Conservation (phyloP, 2,888 invertebrate species). For the Noctua pronuba region DNA sequence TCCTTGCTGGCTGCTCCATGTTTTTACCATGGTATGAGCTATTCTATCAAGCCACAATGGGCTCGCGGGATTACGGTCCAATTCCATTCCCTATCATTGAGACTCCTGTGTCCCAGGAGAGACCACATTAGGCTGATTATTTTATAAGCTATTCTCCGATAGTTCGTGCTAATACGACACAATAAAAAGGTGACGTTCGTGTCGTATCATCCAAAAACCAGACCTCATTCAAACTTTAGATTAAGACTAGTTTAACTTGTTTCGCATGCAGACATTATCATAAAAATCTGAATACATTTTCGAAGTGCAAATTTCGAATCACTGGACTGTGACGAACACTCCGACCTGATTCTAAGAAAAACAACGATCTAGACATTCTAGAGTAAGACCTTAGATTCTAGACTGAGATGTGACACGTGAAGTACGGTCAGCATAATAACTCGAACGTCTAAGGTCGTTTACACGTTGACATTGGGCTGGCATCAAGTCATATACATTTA, state of each 20-base stretch:
- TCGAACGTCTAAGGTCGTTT: conserved; percentile 68
- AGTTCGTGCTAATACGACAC: not conserved
- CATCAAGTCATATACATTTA: conserved; percentile 28
- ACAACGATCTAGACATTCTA: conserved; percentile 25
- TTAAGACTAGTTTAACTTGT: not conserved
- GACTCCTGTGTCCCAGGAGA: too few relatives aligned
- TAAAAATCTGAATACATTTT: conserved; percentile 1
- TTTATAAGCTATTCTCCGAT: not conserved
- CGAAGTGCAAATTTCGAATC: not conserved
- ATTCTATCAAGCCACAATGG: not conserved
- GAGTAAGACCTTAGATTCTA: conserved; percentile 21
- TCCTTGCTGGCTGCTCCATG: not conserved
- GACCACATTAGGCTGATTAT: not conserved
- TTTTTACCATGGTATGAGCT: not conserved
- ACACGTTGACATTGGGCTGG: conserved; percentile 71
- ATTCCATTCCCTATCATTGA: too few relatives aligned
- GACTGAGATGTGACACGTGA: conserved; percentile 38
- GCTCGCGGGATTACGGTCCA: not conserved
- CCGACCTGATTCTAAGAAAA: not conserved
- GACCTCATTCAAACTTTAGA: not conserved
- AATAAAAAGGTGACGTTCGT: not conserved
- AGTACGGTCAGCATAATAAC: conserved; percentile 39
- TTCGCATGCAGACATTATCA: not conserved
- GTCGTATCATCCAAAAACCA: conserved; percentile 3
- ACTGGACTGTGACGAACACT: not conserved